These are phyloP conservation scores for Rhegmatorhina hoffmannsi DNA, from an alignment of 2,113 vertebrate species.

Conservation along the genomic window DNA sequence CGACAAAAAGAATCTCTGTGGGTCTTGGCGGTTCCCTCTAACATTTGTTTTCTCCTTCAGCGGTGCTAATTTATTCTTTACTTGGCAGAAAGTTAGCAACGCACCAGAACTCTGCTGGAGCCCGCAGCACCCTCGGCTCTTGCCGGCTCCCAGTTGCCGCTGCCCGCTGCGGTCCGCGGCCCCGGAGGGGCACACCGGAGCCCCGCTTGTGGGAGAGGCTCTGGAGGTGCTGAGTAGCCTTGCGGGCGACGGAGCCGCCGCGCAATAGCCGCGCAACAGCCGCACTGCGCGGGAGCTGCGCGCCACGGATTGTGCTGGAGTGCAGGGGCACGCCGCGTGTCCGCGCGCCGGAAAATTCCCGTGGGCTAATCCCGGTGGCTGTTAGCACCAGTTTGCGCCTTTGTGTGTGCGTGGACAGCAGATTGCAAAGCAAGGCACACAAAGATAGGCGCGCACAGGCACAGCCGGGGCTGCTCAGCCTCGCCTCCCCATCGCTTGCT, in stretches of 20 bases:
- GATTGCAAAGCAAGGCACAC: background rate
- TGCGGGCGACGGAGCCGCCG: background rate
- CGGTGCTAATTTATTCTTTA: background rate
- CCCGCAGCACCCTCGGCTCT: background rate
- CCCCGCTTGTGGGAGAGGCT: background rate
- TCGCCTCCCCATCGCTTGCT: background rate
- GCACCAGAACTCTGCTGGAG: background rate
- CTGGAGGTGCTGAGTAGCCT: background rate
- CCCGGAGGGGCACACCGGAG: background rate
- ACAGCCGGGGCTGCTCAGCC: background rate
- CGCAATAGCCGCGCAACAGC: background rate
- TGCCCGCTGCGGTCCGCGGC: background rate
- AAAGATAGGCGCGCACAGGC: background rate
- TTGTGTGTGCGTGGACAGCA: conserved; percentile 16
- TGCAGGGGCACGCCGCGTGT: background rate
- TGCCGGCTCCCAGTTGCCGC: background rate
- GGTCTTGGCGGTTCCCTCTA: background rate
- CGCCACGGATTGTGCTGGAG: background rate
- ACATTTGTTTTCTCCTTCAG: background rate
- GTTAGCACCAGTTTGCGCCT: background rate
- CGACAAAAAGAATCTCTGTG: background rate
- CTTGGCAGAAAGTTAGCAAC: conserved; percentile 32
- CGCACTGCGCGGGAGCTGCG: background rate
- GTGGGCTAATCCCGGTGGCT: background rate
- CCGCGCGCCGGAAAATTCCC: background rate